These are phyloP conservation scores for Yponomeuta plumbellus DNA, from an alignment of 2,888 invertebrate species.

Conservation along the genomic window DNA sequence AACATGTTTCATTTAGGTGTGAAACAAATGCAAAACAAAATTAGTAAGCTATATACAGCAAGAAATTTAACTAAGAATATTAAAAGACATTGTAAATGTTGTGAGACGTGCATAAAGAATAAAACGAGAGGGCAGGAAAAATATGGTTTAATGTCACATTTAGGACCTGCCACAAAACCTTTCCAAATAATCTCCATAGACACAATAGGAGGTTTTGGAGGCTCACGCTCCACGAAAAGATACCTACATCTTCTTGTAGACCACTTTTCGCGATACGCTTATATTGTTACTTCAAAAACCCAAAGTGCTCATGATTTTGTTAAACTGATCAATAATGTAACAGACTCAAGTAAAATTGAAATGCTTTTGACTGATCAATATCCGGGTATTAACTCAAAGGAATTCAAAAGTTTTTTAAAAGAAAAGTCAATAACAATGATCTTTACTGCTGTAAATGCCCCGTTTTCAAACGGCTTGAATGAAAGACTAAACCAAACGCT, in stretches of 20 bases:
- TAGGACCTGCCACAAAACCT: too few relatives aligned
- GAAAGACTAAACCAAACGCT: too few relatives aligned
- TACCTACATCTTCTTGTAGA: constrained; percentile 25
- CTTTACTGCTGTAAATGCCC: constrained; percentile 34
- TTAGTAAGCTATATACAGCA: constrained; percentile 24
- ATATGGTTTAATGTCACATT: too few relatives aligned
- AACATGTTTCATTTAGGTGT: constrained; percentile 27
- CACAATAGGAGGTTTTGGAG: constrained; percentile 29
- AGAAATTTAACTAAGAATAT: constrained; percentile 26
- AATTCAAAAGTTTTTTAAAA: constrained; percentile 21
- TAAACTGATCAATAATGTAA: constrained; percentile 20
- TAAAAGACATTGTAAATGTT: constrained; percentile 18
- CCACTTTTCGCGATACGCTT: constrained; percentile 21
- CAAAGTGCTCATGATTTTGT: constrained; percentile 28
- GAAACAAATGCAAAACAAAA: too few relatives aligned
- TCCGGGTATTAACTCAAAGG: constrained; percentile 31
- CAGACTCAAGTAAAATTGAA: constrained; percentile 13
- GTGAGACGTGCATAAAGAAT: constrained; percentile 20
- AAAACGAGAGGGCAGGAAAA: too few relatives aligned
- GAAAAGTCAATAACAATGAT: constrained; percentile 27
- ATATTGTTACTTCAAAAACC: constrained; percentile 19
- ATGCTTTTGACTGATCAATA: constrained; percentile 28
- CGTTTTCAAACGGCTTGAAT: too few relatives aligned
- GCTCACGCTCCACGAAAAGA: constrained; percentile 29
- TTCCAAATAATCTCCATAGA: constrained; percentile 28